phyloP scores from a whole-genome alignment of 92 coral and sea anemone genomes.

The Muricea muricata region DNA sequence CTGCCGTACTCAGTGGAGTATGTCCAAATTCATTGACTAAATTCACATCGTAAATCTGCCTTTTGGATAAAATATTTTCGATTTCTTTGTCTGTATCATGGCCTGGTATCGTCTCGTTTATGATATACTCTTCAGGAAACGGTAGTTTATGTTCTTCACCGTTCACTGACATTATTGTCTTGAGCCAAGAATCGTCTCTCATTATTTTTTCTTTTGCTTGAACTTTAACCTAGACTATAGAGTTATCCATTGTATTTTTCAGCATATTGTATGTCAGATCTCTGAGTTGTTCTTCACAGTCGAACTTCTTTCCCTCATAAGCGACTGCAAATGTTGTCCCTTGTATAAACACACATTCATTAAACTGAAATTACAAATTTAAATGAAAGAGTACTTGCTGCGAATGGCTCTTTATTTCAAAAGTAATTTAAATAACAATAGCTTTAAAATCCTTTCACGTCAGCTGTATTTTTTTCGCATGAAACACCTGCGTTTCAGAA shows the following conservation, averaged over 20 bases:
- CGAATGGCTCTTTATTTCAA: background rate
- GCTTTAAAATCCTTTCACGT: background rate
- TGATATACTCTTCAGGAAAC: constrained; percentile 85
- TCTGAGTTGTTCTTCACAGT: background rate
- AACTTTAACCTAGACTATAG: background rate
- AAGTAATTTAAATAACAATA: constrained; percentile 7
- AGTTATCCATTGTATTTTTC: background rate
- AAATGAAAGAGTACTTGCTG: background rate
- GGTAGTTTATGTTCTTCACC: background rate
- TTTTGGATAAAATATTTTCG: constrained; percentile 62
- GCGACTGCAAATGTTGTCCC: background rate
- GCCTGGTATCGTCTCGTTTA: constrained; percentile 84
- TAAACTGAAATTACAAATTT: background rate
- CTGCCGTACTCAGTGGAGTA: constrained; percentile 80
- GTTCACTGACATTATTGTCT: too few species aligned
- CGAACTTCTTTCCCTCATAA: background rate
- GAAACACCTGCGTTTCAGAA: background rate
- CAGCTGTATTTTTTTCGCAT: background rate
- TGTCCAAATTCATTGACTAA: constrained; percentile 79
- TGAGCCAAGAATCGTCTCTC: constrained; percentile 20
- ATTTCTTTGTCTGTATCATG: constrained; percentile 76
- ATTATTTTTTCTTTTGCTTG: background rate
- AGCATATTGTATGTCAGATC: too few species aligned
- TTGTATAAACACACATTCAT: background rate
- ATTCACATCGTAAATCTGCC: constrained; percentile 65